Evolutionary conservation across 2,888 invertebrate species (phyloP), one percentile per base, ranked within the genome.

Genomic region (Parelbella ahira): DNA sequence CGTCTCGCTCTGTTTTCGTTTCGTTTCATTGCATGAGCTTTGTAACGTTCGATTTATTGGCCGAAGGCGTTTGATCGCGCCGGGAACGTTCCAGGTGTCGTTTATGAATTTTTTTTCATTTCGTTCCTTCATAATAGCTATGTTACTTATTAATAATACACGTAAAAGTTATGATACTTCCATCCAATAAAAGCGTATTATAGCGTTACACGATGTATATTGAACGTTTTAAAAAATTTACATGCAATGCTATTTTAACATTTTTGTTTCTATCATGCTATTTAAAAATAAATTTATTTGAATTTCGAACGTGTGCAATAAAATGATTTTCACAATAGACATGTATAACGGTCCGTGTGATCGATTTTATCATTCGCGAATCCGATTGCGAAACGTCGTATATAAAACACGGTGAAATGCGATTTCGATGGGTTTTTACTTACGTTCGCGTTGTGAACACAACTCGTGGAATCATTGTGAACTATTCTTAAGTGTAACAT

Each of bases 401-500:
- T 42, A 48, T 37, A 47, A 46, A 15, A 15, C 4, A n/a, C n/a
- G n/a, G n/a, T 37, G 50, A 53, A 48, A 49, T 48, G 46, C 46
- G 49, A 49, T 52, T 56, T 54, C 51, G 15, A 15, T 15, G 15
- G 3, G 4, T 3, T 15, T 4, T 2, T 15, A 15, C 2, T 15
- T 15, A 15, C 15, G 15, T 15, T 68, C 47, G 41, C 33, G 19
- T n/a, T n/a, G 33, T 41, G 27, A 27, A 28, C 20, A 27, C 29
- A 33, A 7, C 47, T 55, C 53, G 54, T 37, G 41, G 69, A 69
- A 68, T 81, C 70, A 62, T 64, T 77, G 72, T 82, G 77, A 51
- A 71, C 66, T 81, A 81, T 68, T 64, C 60, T 58, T 84, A 83
- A 83, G 78, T 73, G 75, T 77, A 77, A 80, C 78, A 78, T 79